These are phyloP conservation scores for Lasioglossum leucozonium DNA, from an alignment of 2,888 invertebrate species.

Conservation along the genomic window DNA sequence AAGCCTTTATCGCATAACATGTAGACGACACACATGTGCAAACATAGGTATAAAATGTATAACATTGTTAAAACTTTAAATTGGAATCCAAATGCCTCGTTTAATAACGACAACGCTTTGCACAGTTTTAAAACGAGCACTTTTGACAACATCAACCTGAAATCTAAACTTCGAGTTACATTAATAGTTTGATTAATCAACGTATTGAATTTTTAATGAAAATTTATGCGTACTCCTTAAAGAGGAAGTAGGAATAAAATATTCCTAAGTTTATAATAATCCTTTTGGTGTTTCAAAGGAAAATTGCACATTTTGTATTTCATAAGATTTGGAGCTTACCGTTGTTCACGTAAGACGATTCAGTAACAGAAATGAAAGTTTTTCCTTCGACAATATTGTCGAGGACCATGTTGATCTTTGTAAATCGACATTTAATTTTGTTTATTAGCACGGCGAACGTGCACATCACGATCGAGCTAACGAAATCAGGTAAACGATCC, in stretches of 20 bases:
- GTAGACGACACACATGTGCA: slow-evolving; percentile 43
- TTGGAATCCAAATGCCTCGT: slow-evolving; percentile 40
- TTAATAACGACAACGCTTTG: slow-evolving; percentile 32
- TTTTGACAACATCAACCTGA: slow-evolving; percentile 42
- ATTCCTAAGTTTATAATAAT: background rate
- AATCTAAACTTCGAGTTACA: slow-evolving; percentile 35
- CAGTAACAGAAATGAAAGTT: background rate
- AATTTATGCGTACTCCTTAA: background rate
- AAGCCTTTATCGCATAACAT: background rate
- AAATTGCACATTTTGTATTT: background rate
- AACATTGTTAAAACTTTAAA: slow-evolving; percentile 30
- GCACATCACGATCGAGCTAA: slow-evolving; percentile 37
- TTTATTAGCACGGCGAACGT: slow-evolving; percentile 31
- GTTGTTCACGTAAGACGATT: slow-evolving; percentile 13
- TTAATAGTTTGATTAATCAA: background rate
- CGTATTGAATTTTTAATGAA: background rate
- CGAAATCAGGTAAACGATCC: slow-evolving; percentile 50
- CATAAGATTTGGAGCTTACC: slow-evolving; percentile 14
- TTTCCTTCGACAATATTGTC: slow-evolving; percentile 20
- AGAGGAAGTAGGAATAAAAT: no score
- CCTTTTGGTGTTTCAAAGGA: background rate
- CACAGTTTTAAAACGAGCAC: slow-evolving; percentile 24
- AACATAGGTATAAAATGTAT: slow-evolving; percentile 39
- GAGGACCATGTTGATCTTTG: slow-evolving; percentile 29
- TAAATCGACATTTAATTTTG: slow-evolving; percentile 48